Evolutionary conservation across 2,888 invertebrate genomes (phyloP).

Genomic region (Hypomecis atomaria): DNA sequence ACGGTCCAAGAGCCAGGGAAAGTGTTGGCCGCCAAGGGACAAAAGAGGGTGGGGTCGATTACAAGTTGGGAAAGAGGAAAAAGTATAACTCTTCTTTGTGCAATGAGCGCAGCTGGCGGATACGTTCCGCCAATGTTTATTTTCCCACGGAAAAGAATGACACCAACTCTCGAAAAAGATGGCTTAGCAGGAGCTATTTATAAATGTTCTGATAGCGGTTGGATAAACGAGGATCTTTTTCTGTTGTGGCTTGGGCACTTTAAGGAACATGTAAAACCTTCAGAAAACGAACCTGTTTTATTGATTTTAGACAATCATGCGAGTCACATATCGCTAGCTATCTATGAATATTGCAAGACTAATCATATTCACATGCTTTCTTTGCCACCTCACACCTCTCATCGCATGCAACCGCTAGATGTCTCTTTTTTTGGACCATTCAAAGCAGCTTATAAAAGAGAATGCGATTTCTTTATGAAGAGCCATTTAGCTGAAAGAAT

Average conservation of each 20-base stretch:
- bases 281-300: conserved; percentile 52
- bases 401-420: conserved; percentile 45
- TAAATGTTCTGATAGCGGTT: conserved; percentile 49
- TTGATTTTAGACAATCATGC: conserved; percentile 48
- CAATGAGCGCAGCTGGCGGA: conserved; percentile 61
- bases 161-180: conserved; percentile 59
- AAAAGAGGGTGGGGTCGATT: conserved; percentile 62
- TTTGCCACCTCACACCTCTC: conserved; percentile 45
- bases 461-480: conserved; percentile 29
- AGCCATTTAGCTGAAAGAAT: conserved; percentile 22
- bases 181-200: conserved; percentile 61
- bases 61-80: conserved; percentile 64
- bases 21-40: conserved; percentile 62
- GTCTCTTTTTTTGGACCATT: conserved; percentile 39
- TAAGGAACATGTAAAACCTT: conserved; percentile 48
- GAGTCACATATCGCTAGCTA: conserved; percentile 44
- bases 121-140: conserved; percentile 74
- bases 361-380: conserved; percentile 30
- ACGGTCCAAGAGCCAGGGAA: conserved; percentile 62
- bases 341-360: conserved; percentile 44
- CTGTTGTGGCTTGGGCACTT: conserved; percentile 48
- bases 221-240: conserved; percentile 49
- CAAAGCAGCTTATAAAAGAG: conserved; percentile 29
- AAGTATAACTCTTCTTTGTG: conserved; percentile 64
- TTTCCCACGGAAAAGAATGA: conserved; percentile 65